These are phyloP conservation scores for Stratiolaelaps scimitus DNA, from an alignment of 1,140 invertebrate species.

Conservation along the genomic window DNA sequence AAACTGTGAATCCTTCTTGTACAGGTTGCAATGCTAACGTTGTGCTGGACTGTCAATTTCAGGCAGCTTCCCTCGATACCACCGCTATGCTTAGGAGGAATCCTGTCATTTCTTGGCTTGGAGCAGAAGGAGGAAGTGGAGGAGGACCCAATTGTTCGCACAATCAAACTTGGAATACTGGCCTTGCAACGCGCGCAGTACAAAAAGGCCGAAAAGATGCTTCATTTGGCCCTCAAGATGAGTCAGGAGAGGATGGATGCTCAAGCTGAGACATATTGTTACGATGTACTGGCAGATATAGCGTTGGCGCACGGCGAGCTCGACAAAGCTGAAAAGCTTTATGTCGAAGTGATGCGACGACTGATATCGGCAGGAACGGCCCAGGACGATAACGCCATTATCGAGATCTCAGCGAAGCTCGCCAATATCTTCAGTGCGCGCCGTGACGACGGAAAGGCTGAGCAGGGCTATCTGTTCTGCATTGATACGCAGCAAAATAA, in stretches of 20 bases:
- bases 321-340: conserved; percentile 68
- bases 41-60: too few relatives aligned
- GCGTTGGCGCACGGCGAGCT: conserved; percentile 61
- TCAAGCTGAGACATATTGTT: conserved; percentile 67
- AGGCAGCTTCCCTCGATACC: too few relatives aligned
- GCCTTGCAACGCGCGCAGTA: conserved; percentile 54
- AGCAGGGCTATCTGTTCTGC: conserved; percentile 61
- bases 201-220: conserved; percentile 65
- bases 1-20: too few relatives aligned
- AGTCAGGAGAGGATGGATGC: conserved; percentile 62
- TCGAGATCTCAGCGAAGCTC: conserved; percentile 56
- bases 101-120: conserved; percentile 34
- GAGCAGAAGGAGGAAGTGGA: conserved; percentile 40
- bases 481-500: conserved; percentile 52
- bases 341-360: conserved; percentile 61
- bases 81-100: conserved; percentile 39
- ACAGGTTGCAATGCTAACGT: too few relatives aligned
- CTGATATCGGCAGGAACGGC: conserved; percentile 53
- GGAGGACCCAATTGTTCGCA: conserved; percentile 55
- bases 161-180: conserved; percentile 53
- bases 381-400: conserved; percentile 58
- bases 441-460: conserved; percentile 54
- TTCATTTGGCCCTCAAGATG: conserved; percentile 64
- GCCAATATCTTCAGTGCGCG: conserved; percentile 46
- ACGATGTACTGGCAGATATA: conserved; percentile 78